These are phyloP conservation scores for pig (Sus scrofa) DNA, from an alignment of 2,113 vertebrate genomes.

Conservation along the genomic window DNA sequence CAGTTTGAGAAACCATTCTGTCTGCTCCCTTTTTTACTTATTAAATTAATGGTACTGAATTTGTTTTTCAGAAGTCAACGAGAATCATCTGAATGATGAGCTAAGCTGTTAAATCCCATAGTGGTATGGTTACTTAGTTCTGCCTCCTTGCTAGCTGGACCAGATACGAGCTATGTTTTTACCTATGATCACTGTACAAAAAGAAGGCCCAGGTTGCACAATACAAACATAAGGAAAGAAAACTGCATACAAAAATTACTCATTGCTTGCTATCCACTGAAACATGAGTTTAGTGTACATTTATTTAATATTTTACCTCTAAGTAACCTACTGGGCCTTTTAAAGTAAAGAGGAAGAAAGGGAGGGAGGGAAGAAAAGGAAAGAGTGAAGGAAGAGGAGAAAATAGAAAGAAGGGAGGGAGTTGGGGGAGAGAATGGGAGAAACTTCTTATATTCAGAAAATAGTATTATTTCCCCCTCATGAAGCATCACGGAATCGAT, in stretches of 20 bases:
- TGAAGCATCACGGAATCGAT: neutral
- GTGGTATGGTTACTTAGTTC: neutral
- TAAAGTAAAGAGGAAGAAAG: neutral
- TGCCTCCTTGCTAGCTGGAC: neutral
- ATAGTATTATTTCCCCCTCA: neutral
- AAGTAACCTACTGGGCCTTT: neutral
- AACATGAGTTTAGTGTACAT: neutral
- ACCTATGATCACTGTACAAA: neutral
- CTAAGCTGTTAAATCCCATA: neutral
- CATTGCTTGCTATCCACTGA: neutral
- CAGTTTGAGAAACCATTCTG: neutral
- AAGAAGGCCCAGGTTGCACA: fast-evolving
- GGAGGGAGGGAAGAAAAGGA: neutral
- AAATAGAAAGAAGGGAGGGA: neutral
- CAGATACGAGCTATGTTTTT: neutral
- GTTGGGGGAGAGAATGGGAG: too few species aligned
- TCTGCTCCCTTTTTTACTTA: neutral
- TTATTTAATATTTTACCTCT: neutral
- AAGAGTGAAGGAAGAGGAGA: fast-evolving
- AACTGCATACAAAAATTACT: neutral
- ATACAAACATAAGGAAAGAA: neutral
- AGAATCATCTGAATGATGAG: neutral
- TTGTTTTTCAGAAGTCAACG: conserved; percentile 38
- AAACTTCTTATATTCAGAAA: neutral
- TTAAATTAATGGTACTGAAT: conserved; percentile 28